Evolutionary conservation across 2,797 vertebrate genomes (phyloP).

Genomic region (Chaenodraco wilsoni): DNA sequence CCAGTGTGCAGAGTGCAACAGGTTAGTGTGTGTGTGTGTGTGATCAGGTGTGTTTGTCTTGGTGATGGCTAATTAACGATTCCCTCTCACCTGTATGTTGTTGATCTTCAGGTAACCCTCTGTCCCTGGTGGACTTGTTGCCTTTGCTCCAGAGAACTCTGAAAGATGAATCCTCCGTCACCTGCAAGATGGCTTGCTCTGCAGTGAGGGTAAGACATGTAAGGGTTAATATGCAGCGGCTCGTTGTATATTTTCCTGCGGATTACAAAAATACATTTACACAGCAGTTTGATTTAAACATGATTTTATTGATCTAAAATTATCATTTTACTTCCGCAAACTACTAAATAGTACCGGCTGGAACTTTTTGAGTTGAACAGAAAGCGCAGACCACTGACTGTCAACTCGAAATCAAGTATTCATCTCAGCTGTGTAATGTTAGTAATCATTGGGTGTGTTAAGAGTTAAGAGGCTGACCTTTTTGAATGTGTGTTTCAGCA

Average conservation of each 20-base stretch:
- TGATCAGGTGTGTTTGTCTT: background rate
- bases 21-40: slow-evolving; percentile 62
- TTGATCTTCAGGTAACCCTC: slow-evolving; percentile 84
- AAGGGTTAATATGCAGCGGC: too few species aligned
- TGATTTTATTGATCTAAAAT: too few species aligned
- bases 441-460: background rate
- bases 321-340: too few species aligned
- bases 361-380: too few species aligned
- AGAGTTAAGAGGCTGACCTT: slow-evolving; percentile 12
- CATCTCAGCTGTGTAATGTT: too few species aligned
- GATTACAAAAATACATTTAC: too few species aligned
- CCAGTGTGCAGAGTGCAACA: slow-evolving; percentile 82
- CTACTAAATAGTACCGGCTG: too few species aligned
- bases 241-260: too few species aligned
- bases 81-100: background rate
- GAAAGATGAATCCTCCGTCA: slow-evolving; percentile 95
- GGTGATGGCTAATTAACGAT: background rate
- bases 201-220: slow-evolving; percentile 90
- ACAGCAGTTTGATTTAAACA: too few species aligned
- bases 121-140: slow-evolving; percentile 91
- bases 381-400: too few species aligned
- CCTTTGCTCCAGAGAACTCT: slow-evolving; percentile 90
- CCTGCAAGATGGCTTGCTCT: slow-evolving; percentile 94
- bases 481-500: slow-evolving; percentile 61
- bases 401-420: too few species aligned